These are phyloP conservation scores for Diplazon laetatorius DNA, from an alignment of 2,888 invertebrate genomes.

Conservation along the genomic window DNA sequence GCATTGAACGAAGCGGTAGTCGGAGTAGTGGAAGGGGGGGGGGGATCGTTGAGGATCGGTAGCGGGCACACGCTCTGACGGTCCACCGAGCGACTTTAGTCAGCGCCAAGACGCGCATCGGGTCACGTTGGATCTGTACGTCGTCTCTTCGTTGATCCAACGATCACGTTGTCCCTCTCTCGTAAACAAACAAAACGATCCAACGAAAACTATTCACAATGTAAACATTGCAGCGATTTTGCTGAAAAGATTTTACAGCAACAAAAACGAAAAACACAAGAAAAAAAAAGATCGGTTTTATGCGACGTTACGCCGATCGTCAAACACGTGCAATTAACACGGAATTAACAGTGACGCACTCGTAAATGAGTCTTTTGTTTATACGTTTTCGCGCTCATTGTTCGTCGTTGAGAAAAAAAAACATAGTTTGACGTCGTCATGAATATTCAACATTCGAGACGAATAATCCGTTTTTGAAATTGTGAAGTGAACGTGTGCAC, in stretches of 20 bases:
- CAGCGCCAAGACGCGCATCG: slow-evolving; percentile 71
- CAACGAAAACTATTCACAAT: slow-evolving; percentile 8
- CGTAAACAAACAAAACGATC: not conserved
- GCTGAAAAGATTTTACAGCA: slow-evolving; percentile 23
- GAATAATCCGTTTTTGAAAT: slow-evolving; percentile 20
- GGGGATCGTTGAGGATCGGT: slow-evolving; percentile 64
- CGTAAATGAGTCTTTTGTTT: slow-evolving; percentile 22
- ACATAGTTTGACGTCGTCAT: slow-evolving; percentile 3
- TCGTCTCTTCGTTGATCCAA: slow-evolving; percentile 20
- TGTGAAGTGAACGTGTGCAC: slow-evolving; percentile 15
- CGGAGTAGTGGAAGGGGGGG: slow-evolving; percentile 5
- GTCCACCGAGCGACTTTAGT: slow-evolving; percentile 69
- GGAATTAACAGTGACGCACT: slow-evolving; percentile 59
- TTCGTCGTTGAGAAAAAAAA: slow-evolving; percentile 27
- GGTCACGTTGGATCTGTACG: slow-evolving; percentile 46
- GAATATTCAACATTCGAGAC: slow-evolving; percentile 2
- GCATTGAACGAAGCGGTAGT: not conserved
- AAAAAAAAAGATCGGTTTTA: no score
- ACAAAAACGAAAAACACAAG: not conserved
- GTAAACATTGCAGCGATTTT: slow-evolving; percentile 13
- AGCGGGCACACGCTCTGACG: slow-evolving; percentile 41
- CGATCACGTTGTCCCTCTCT: slow-evolving; percentile 47
- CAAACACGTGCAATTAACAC: slow-evolving; percentile 47
- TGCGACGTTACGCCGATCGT: not conserved
- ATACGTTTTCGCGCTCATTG: slow-evolving; percentile 41